Percentiles rank a stretch among this genome's conserved stretches.
Evolutionary conservation across 1,140 invertebrate species (phyloP).

Genomic region (Mizuhopecten yessoensis): DNA sequence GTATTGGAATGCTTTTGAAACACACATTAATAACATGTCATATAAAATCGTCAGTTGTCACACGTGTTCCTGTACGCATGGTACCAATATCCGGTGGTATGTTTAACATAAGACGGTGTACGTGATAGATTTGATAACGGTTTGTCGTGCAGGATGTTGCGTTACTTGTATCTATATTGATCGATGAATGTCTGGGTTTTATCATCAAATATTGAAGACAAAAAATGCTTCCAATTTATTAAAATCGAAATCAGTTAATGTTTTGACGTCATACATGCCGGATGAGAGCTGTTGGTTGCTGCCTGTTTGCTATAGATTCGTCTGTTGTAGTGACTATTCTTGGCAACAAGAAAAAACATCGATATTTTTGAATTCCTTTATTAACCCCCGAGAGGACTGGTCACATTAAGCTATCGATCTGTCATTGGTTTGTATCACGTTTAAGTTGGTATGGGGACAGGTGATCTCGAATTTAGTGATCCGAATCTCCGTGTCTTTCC

Average conservation of each 20-base stretch:
- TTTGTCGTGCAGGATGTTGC: too few species aligned
- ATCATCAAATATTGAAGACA: not conserved
- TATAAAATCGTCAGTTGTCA: too few species aligned
- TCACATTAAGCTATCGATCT: not conserved
- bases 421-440: not conserved
- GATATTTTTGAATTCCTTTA: not conserved
- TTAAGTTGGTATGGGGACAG: not conserved
- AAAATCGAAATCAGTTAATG: not conserved
- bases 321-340: not conserved
- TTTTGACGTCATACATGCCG: not conserved
- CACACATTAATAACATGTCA: too few species aligned
- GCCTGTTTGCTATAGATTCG: not conserved
- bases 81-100: constrained; percentile 10
- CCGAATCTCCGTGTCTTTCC: too few species aligned
- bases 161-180: too few species aligned
- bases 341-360: not conserved
- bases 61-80: not conserved
- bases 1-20: too few species aligned
- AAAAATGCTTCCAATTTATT: not conserved
- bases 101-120: not conserved
- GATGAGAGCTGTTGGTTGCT: constrained; percentile 8
- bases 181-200: not conserved
- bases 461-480: too few species aligned
- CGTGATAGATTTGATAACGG: not conserved
- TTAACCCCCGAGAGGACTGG: not conserved